These are phyloP conservation scores for Heliconius charithonia DNA, from an alignment of 2,888 invertebrate species.

Conservation along the genomic window DNA sequence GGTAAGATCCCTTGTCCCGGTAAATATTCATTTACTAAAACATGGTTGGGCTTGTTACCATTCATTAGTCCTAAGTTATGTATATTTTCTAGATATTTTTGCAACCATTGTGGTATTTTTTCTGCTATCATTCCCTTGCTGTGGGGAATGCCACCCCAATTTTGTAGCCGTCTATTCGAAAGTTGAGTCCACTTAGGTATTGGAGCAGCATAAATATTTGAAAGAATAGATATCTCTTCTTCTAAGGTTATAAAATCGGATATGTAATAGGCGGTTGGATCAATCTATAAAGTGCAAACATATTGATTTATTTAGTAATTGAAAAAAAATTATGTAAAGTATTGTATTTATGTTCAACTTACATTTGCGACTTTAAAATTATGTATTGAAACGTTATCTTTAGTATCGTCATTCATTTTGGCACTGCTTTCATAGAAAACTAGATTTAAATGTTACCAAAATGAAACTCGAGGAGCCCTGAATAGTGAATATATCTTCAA, in stretches of 20 bases:
- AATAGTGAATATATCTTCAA: neutral
- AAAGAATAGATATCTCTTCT: conserved; percentile 88
- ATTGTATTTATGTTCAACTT: conserved; percentile 30
- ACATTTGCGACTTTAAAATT: conserved; percentile 46
- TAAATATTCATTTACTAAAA: conserved; percentile 96
- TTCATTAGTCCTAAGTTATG: conserved; percentile 87
- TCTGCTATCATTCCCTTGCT: conserved; percentile 92
- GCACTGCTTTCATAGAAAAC: neutral
- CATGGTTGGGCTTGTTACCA: conserved; percentile 92
- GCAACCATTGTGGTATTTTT: conserved; percentile 93
- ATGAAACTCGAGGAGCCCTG: no score
- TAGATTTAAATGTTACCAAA: neutral
- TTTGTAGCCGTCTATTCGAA: conserved; percentile 95
- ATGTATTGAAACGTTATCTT: conserved; percentile 27
- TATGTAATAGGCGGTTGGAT: conserved; percentile 90
- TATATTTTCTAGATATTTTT: conserved; percentile 88
- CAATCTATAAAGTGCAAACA: conserved; percentile 67
- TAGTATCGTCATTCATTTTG: conserved; percentile 29
- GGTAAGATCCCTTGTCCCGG: conserved; percentile 98
- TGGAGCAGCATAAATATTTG: conserved; percentile 90
- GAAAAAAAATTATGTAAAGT: neutral
- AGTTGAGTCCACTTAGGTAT: conserved; percentile 98
- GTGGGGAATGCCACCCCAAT: conserved; percentile 98
- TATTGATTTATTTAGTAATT: neutral
- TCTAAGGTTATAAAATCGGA: conserved; percentile 92